Evolutionary conservation across 2,113 vertebrate species (phyloP), one percentile per base, ranked within the genome.

Genomic region (Calidris pugnax): DNA sequence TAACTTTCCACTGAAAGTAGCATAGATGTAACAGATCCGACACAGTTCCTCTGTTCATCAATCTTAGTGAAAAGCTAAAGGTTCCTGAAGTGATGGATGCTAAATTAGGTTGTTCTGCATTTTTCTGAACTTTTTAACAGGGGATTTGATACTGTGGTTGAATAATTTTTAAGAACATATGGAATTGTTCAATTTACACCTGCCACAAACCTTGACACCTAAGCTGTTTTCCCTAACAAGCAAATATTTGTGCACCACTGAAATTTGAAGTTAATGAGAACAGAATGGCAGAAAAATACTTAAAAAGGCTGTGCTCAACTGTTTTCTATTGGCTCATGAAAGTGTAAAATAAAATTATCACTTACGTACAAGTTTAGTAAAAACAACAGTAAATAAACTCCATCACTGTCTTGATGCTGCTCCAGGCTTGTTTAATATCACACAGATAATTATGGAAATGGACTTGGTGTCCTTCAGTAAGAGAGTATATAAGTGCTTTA

Each of bases 81-180:
- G 35, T 33, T 95, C 41, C 60, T 89, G 1, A 90, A 92, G 33
- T 72, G 83, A 90, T 8, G 47, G 83, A 63, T 92, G 60, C 32
- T 81, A 84, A 92, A 89, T 74, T 74, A 59, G 32, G 20, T 35
- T 67, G 41, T 21, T 92, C 51, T 51, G n/a, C 37, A 81, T 90
- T 81, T 93, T 83, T 84, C 80, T 92, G 76, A 90, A 63, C 39
- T 37, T 56, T 84, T 81, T 67, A 77, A 50, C 41, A 59, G 41
- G 83, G 37, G 32, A 84, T 84, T 96, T 78, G 73, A 55, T 90
- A 73, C 69, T 43, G 50, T 27, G 50, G 10, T 59, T 55, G 68
- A 92, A 19, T 55, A 7, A 89, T 87, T 95, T 95, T 95, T 78
- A 95, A 97, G 68, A 80, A 15, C n/a, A 27, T 32, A 47, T 27